phyloP scores from a whole-genome alignment of 1,140 invertebrate genomes.

The Zaprionus camerounensis region DNA sequence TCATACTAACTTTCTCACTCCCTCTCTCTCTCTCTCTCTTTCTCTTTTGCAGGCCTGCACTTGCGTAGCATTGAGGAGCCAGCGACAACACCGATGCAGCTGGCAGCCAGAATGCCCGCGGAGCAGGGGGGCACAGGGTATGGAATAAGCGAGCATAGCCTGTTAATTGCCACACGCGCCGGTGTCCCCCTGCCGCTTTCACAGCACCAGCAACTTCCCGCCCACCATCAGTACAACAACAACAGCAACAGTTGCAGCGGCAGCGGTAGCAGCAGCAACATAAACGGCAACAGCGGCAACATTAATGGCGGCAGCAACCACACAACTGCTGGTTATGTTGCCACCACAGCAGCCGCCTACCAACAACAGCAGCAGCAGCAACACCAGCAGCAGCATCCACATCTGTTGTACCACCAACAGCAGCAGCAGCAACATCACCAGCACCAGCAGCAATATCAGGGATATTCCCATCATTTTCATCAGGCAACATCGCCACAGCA shows the following conservation, averaged over 20 bases:
- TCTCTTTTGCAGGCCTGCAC: conserved; percentile 88
- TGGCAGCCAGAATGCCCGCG: conserved; percentile 87
- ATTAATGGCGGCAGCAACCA: conserved; percentile 28
- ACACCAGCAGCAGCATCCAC: conserved; percentile 29
- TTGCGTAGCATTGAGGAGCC: conserved; percentile 92
- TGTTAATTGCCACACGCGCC: conserved; percentile 84
- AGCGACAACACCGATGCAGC: conserved; percentile 76
- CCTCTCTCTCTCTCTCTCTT: neutral
- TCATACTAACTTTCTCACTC: neutral
- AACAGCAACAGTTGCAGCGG: conserved; percentile 32
- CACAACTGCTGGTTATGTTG: conserved; percentile 24
- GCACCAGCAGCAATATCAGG: conserved; percentile 62
- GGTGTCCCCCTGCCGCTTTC: conserved; percentile 85
- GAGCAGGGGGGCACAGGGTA: conserved; percentile 87
- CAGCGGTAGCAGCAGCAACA: conserved; percentile 29
- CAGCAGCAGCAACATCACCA: conserved; percentile 39
- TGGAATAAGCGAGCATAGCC: conserved; percentile 84
- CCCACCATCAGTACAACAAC: conserved; percentile 63
- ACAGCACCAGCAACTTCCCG: conserved; percentile 69
- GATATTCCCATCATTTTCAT: conserved; percentile 64
- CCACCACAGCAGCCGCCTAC: conserved; percentile 56
- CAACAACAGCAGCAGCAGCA: conserved; percentile 45
- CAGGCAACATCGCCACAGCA: conserved; percentile 84
- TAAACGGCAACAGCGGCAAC: conserved; percentile 33
- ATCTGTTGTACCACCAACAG: conserved; percentile 17